Conservation (phyloP, 2,797 vertebrate species). For the Centroberyx gerrardi region DNA sequence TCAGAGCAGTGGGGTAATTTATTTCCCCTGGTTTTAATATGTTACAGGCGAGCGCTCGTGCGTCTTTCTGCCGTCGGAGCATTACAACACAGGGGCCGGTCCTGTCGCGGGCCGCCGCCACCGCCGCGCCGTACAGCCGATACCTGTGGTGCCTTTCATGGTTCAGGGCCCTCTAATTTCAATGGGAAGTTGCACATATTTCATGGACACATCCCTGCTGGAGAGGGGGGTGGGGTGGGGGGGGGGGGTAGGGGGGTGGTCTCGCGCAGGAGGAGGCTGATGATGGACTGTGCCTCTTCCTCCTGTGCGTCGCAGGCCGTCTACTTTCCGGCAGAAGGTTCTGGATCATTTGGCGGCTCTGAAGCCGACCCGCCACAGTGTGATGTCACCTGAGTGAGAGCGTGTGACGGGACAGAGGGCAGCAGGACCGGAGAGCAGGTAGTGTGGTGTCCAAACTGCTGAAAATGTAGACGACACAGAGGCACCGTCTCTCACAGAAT, state of each 20-base stretch:
- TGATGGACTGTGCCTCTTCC: constrained; percentile 94
- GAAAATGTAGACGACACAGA: no score
- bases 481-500: no score
- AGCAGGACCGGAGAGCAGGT: background rate
- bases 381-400: constrained; percentile 87
- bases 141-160: constrained; percentile 99
- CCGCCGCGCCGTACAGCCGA: constrained; percentile 80
- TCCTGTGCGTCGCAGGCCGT: constrained; percentile 84
- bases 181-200: constrained; percentile 99
- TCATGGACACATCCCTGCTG: constrained; percentile 92
- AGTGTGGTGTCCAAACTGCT: background rate
- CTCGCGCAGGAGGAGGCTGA: constrained; percentile 91
- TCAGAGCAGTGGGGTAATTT: constrained; percentile 92
- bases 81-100: constrained; percentile 88
- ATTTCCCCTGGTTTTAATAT: constrained; percentile 99
- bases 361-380: constrained; percentile 82
- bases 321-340: constrained; percentile 81
- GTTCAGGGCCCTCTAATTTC: constrained; percentile 99
- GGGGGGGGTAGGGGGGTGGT: constrained; percentile 14
- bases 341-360: constrained; percentile 91
- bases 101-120: constrained; percentile 84
- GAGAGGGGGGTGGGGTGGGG: constrained; percentile 25
- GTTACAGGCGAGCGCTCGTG: constrained; percentile 96
- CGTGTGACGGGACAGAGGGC: constrained; percentile 85
- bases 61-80: constrained; percentile 92